phyloP scores from a whole-genome alignment of 2,888 invertebrate genomes.

The Chrysotoxum bicinctum region DNA sequence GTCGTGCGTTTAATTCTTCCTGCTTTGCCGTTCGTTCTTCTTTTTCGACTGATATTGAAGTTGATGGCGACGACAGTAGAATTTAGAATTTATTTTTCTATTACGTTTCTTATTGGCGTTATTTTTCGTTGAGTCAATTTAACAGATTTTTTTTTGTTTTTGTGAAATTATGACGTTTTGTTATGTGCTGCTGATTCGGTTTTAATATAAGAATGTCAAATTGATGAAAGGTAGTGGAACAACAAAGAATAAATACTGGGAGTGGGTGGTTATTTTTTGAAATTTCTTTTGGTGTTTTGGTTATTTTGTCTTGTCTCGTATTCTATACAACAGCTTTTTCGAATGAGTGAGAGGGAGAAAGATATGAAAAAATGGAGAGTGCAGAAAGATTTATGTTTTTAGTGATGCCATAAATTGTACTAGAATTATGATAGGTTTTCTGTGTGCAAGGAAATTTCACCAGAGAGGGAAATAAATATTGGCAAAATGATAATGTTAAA shows the following conservation, averaged over 20 bases:
- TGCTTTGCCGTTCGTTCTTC: constrained; percentile 31
- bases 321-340: constrained; percentile 55
- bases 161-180: constrained; percentile 51
- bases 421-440: no score
- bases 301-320: constrained; percentile 5
- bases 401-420: neutral
- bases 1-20: neutral
- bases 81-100: neutral
- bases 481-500: no score
- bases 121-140: constrained; percentile 26
- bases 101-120: constrained; percentile 13
- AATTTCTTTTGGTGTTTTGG: constrained; percentile 39
- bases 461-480: no score
- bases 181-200: constrained; percentile 20
- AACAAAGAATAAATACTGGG: constrained; percentile 37
- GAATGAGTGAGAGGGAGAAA: neutral
- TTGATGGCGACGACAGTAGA: no score
- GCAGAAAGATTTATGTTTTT: neutral
- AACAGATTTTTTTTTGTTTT: constrained; percentile 11
- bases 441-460: no score
- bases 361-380: neutral
- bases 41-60: constrained; percentile 41
- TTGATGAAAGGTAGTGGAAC: constrained; percentile 45
- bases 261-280: neutral
- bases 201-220: constrained; percentile 39